These are phyloP conservation scores for Podargus strigoides DNA, from an alignment of 2,797 vertebrate genomes.

Conservation along the genomic window DNA sequence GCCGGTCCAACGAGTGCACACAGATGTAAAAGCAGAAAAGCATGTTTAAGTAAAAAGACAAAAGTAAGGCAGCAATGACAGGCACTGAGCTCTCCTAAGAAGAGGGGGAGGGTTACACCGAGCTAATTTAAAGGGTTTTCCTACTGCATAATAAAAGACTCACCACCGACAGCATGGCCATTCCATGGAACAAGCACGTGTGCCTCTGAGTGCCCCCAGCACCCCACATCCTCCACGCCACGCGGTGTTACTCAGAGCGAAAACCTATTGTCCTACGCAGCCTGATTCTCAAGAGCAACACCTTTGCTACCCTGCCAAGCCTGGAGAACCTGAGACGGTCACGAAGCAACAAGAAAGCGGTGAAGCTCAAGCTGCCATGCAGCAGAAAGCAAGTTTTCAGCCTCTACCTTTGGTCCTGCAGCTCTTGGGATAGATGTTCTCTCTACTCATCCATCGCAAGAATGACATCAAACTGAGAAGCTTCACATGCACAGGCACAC, in stretches of 20 bases:
- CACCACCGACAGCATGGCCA: neutral
- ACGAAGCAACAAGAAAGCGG: accelerated
- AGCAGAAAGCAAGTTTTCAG: neutral
- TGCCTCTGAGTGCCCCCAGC: neutral
- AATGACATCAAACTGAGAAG: constrained; percentile 50
- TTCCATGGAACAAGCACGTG: neutral
- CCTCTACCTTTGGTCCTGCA: constrained; percentile 6
- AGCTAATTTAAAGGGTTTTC: constrained; percentile 20
- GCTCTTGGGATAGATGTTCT: constrained; percentile 30
- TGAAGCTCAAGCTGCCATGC: neutral
- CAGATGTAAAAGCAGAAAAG: constrained; percentile 30
- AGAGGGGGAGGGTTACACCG: neutral
- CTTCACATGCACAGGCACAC: constrained; percentile 12
- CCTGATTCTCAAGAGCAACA: neutral
- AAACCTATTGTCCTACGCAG: neutral
- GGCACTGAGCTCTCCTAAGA: neutral
- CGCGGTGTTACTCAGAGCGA: neutral
- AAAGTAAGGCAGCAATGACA: neutral
- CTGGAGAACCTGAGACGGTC: neutral
- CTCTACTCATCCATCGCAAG: constrained; percentile 56
- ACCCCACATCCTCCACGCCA: neutral
- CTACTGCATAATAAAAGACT: constrained; percentile 17
- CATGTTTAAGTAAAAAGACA: constrained; percentile 19
- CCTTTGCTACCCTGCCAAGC: neutral
- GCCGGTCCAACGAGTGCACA: neutral